Percentiles rank a stretch among this genome's conserved stretches.
phyloP scores from a whole-genome alignment of 2,888 invertebrate genomes.

The Ischnura elegans region DNA sequence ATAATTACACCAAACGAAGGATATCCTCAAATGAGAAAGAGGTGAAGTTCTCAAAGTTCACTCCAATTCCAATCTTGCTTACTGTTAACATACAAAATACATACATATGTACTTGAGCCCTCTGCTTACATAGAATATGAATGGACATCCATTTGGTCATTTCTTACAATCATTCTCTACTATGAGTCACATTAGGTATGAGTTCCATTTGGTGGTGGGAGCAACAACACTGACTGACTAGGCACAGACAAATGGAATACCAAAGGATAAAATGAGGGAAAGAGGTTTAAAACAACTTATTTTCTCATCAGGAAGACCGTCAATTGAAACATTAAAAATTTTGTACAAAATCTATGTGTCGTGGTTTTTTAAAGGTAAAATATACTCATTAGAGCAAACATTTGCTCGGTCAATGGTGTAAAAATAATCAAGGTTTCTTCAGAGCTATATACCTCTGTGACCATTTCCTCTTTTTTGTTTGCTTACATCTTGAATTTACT shows the following conservation, averaged over 20 bases:
- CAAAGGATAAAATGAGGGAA: neutral
- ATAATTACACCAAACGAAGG: neutral
- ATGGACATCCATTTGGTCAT: neutral
- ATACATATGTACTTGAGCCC: neutral
- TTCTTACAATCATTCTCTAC: neutral
- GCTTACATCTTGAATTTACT: no score
- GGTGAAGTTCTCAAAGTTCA: neutral
- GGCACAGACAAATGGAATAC: slow-evolving; percentile 48
- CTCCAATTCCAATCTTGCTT: neutral
- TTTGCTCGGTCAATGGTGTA: no score
- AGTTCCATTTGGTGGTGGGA: neutral
- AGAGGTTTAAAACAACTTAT: no score
- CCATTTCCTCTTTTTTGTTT: no score
- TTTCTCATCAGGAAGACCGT: no score
- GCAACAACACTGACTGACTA: slow-evolving; percentile 39
- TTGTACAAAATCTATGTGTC: no score
- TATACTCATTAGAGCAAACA: no score
- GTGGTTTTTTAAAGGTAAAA: no score
- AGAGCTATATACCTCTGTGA: no score
- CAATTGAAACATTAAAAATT: no score
- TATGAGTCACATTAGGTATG: neutral
- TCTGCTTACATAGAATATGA: neutral
- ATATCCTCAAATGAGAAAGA: neutral
- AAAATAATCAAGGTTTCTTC: no score
- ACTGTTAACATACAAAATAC: neutral